Percentiles rank a stretch among this genome's conserved stretches.
phyloP scores from a whole-genome alignment of 2,888 invertebrate genomes.

The Augochlorella aurata region DNA sequence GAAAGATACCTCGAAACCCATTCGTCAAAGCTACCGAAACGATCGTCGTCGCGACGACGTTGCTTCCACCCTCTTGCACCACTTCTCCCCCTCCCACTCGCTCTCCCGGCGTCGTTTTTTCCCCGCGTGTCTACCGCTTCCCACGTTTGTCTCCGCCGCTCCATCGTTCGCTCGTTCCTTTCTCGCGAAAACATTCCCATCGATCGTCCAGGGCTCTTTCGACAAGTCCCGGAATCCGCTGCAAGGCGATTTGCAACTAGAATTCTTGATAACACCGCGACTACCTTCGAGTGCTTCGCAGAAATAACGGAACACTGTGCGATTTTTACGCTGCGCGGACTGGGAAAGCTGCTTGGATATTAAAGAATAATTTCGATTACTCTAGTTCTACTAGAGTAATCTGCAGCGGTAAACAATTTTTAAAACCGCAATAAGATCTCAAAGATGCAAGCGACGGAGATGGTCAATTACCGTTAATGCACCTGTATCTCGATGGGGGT shows the following conservation, averaged over 20 bases:
- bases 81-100: too few species aligned
- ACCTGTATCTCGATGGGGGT: conserved; percentile 13
- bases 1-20: conserved; percentile 64
- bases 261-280: background rate
- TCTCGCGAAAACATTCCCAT: background rate
- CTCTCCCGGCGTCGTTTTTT: conserved; percentile 41
- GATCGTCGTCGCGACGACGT: conserved; percentile 65
- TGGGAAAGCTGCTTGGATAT: too few species aligned
- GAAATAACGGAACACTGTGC: background rate
- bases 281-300: background rate
- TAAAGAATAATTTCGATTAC: too few species aligned
- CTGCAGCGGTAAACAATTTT: too few species aligned
- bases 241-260: background rate
- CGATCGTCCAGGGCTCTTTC: background rate
- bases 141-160: conserved; percentile 7
- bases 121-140: background rate
- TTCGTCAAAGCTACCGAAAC: conserved; percentile 73
- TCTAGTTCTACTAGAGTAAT: too few species aligned
- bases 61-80: background rate
- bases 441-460: background rate
- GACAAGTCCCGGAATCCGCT: background rate
- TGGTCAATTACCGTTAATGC: conserved; percentile 39
- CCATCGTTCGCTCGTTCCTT: conserved; percentile 15
- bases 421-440: too few species aligned
- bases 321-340: too few species aligned